These are phyloP conservation scores for Neostethus bicornis DNA, from an alignment of 2,797 vertebrate genomes.

Conservation along the genomic window DNA sequence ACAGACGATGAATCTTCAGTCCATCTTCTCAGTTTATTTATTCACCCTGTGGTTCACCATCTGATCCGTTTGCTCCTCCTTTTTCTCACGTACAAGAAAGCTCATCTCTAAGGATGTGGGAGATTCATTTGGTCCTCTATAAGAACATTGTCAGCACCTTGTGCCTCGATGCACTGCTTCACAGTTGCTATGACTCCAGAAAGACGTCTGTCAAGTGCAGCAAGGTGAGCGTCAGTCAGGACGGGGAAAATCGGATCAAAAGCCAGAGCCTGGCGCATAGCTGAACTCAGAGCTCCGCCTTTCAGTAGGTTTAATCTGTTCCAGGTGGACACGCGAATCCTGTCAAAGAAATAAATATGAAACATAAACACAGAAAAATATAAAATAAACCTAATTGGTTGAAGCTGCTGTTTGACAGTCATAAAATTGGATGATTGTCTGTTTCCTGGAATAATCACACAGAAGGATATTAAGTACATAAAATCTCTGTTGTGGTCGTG, in stretches of 20 bases:
- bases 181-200: slow-evolving; percentile 88
- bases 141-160: slow-evolving; percentile 88
- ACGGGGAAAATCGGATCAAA: slow-evolving; percentile 91
- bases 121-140: slow-evolving; percentile 98
- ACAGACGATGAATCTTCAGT: slow-evolving; percentile 5
- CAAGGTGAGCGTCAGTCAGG: slow-evolving; percentile 86
- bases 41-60: slow-evolving; percentile 9
- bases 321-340: slow-evolving; percentile 96
- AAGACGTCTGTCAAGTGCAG: slow-evolving; percentile 90
- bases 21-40: slow-evolving; percentile 13
- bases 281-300: slow-evolving; percentile 87
- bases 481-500: too few species aligned
- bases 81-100: slow-evolving; percentile 6
- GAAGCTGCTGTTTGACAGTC: too few species aligned
- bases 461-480: too few species aligned
- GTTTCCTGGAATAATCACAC: too few species aligned
- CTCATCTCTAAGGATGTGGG: slow-evolving; percentile 86
- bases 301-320: slow-evolving; percentile 92
- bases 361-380: neutral
- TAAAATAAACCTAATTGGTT: neutral
- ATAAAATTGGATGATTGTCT: too few species aligned
- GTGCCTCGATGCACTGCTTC: slow-evolving; percentile 94
- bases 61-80: slow-evolving; percentile 3
- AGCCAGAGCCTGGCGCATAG: slow-evolving; percentile 86
- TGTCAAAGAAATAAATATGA: slow-evolving; percentile 52